Evolutionary conservation across 1,140 invertebrate species (phyloP), one percentile per base, ranked within the genome.

Genomic region (Trypoxylus dichotomus): DNA sequence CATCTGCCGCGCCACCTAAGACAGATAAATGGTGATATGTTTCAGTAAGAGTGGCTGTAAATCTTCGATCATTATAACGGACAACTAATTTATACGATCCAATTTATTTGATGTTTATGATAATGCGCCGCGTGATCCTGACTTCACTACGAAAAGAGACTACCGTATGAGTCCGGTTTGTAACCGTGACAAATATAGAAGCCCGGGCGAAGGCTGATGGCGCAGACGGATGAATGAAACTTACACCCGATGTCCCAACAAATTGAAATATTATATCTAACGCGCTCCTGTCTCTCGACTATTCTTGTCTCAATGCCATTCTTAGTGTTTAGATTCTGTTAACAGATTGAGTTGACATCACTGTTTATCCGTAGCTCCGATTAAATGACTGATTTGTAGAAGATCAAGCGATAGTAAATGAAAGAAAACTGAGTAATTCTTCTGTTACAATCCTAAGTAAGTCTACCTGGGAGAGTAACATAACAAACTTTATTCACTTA

Each of bases 21-120:
- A 83, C 80, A 84, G 78, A 79, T 76, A 79, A 79, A 79, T 79
- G 60, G 75, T 74, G 75, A 76, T 76, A 79, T 76, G 75, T 75
- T 76, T 74, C 68, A 47, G 77, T 78, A 78, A 78, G 72, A 76
- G 74, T 47, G 72, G 79, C 79, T 82, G 82, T 83, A 82, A 82
- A 82, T 82, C 80, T 81, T 76, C 29, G 78, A 74, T 82, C 81
- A 83, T 83, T 81, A 82, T 80, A 80, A 80, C 80, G 81, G 82
- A 83, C 83, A 82, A 80, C 79, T 80, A 82, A 83, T 83, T 83
- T 83, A 83, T 83, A 79, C 78, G 81, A 32, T 80, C 80, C 79
- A 83, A 83, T 83, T 83, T 83, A 83, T 83, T 83, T 82, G 79
- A 81, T 82, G 81, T 81, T 83, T 83, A 82, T 83, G 82, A 82